These are phyloP conservation scores for Drosophila greeni DNA, from an alignment of 2,888 invertebrate species.

Conservation along the genomic window DNA sequence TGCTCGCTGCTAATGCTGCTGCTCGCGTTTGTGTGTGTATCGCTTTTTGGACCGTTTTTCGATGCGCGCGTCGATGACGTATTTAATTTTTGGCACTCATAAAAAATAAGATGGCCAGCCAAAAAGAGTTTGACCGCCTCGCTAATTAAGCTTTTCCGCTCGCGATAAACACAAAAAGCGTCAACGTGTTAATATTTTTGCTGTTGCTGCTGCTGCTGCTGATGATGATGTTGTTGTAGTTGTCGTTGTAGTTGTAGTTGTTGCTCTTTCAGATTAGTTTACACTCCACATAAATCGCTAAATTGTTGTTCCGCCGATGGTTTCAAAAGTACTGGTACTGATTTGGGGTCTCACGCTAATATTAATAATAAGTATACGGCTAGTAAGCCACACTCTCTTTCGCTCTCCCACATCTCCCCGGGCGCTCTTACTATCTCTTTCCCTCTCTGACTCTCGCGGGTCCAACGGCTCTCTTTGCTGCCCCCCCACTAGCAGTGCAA, in stretches of 20 bases:
- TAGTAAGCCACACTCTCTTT: slow-evolving; percentile 32
- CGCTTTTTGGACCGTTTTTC: slow-evolving; percentile 30
- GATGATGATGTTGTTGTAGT: slow-evolving; percentile 8
- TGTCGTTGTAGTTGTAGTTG: slow-evolving; percentile 3
- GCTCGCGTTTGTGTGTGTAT: slow-evolving; percentile 15
- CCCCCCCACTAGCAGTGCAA: neutral
- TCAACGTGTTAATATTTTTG: slow-evolving; percentile 49
- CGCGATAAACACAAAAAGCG: slow-evolving; percentile 52
- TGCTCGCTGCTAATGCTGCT: slow-evolving; percentile 13
- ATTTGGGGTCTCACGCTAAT: slow-evolving; percentile 64
- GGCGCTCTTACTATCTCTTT: slow-evolving; percentile 13
- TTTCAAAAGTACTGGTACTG: slow-evolving; percentile 43
- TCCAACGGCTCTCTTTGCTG: slow-evolving; percentile 20
- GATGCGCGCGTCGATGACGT: slow-evolving; percentile 71
- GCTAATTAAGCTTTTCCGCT: slow-evolving; percentile 43
- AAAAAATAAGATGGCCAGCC: slow-evolving; percentile 38
- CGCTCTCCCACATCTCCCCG: slow-evolving; percentile 19
- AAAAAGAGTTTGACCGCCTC: slow-evolving; percentile 29
- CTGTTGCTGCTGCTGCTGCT: slow-evolving; percentile 4
- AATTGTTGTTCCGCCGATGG: slow-evolving; percentile 31
- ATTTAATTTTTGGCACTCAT: slow-evolving; percentile 56
- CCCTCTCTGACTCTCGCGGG: slow-evolving; percentile 20
- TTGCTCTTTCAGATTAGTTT: slow-evolving; percentile 33
- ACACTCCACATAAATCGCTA: slow-evolving; percentile 19
- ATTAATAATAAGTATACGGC: slow-evolving; percentile 45